Base-by-base conservation (phyloP, 2,113 vertebrate species). In the Junco hyemalis region DNA sequence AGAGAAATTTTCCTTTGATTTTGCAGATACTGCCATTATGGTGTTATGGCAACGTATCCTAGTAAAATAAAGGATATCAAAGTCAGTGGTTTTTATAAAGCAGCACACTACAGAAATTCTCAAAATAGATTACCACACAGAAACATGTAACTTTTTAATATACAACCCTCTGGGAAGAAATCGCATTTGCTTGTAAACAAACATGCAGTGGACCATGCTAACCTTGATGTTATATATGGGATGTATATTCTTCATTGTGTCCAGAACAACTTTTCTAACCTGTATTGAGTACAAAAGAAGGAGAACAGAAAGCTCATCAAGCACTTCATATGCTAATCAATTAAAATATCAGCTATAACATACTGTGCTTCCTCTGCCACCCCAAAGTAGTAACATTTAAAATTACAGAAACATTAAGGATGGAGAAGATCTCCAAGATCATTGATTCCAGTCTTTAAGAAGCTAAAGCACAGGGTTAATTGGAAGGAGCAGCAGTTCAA, bases 211-310 rank as follows among this genome's bases (percentile, higher is more conserved):
- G 57, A 65, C 6, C 23, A 53, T 0, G 33, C 97, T 97, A 88
- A 99, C 99, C 98, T 99, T 99, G 86, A 99, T 99, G 95, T 99
- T 99, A 97, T 99, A 99, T 97, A 99, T 99, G 44, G 99, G 99
- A 92, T 99, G 99, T 95, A 99, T 98, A 97, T 99, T 99, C 98
- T 99, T 99, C 99, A 99, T 99, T 4, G 99, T 99, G 95, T 99
- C 99, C 97, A 99, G 84, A 91, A 99, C 99, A 76, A 99, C 99
- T 97, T 99, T 99, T 71, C 99, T 98, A 56, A 99, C 99, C 99
- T 99, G 89, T 57, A 95, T 92, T 96, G 91, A 74, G 71, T 40
- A 51, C 73, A 95, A 93, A 80, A 86, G 61, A 93, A 86, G 61
- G 92, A 33, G 1, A 91, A 64, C 4, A 35, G 18, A 57, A 73